Evolutionary conservation across 2,113 vertebrate genomes (phyloP).

Genomic region (Crotalus viridis): DNA sequence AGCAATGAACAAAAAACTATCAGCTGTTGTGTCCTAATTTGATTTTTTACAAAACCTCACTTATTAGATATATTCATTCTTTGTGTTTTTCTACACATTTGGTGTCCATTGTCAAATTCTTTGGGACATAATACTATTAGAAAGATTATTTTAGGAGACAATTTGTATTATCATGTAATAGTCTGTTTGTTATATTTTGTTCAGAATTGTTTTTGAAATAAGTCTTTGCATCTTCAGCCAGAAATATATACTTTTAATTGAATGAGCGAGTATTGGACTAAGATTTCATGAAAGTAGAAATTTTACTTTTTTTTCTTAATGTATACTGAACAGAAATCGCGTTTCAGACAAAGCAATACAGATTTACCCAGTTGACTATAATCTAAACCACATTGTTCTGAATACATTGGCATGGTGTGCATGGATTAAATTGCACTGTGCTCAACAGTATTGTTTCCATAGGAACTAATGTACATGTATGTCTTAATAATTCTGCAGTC

Average conservation of each 20-base stretch:
- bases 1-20: not conserved
- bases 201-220: not conserved
- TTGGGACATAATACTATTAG: not conserved
- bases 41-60: not conserved
- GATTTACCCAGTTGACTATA: constrained; percentile 54
- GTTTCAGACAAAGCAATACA: not conserved
- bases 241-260: not conserved
- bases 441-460: constrained; percentile 81
- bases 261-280: not conserved
- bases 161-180: not conserved
- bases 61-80: not conserved
- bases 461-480: constrained; percentile 68
- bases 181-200: not conserved
- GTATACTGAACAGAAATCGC: not conserved
- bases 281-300: not conserved
- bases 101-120: not conserved
- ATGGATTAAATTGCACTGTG: constrained; percentile 78
- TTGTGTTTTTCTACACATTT: not conserved
- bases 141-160: not conserved
- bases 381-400: constrained; percentile 82
- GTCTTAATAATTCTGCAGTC: constrained; percentile 41
- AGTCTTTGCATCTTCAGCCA: not conserved
- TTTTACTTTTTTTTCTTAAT: not conserved
- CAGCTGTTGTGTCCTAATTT: not conserved
- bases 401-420: constrained; percentile 68